phyloP scores from a whole-genome alignment of 2,113 vertebrate species.

The Callospermophilus lateralis region DNA sequence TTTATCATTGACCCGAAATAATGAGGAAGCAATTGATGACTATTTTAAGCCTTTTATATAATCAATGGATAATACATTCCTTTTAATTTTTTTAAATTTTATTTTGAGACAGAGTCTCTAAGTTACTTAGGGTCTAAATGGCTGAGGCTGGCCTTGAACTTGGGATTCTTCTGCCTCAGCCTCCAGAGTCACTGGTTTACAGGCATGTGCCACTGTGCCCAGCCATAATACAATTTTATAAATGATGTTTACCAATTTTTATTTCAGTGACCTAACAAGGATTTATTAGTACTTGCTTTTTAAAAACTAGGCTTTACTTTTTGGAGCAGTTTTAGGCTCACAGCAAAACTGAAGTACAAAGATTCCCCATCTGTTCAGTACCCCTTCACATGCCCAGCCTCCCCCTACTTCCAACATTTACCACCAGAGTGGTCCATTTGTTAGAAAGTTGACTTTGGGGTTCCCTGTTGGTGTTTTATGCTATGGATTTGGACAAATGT shows the following conservation, averaged over 20 bases:
- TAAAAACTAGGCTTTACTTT: neutral
- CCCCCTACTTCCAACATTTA: neutral
- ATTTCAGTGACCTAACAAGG: neutral
- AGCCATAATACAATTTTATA: neutral
- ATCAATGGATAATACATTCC: neutral
- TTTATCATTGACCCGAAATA: constrained; percentile 9
- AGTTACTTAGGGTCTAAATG: too few species aligned
- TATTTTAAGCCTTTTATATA: neutral
- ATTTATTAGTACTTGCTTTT: neutral
- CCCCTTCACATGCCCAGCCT: neutral
- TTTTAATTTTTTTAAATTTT: neutral
- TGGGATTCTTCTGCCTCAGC: neutral
- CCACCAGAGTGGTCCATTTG: neutral
- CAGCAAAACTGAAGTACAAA: neutral
- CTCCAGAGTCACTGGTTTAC: neutral
- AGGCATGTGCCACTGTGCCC: neutral
- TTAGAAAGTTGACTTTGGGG: neutral
- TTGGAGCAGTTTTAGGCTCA: neutral
- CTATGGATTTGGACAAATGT: neutral
- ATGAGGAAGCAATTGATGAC: neutral
- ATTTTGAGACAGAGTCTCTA: neutral
- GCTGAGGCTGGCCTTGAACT: neutral
- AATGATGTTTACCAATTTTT: neutral
- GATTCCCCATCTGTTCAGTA: fast-evolving
- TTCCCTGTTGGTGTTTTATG: neutral